Base-by-base conservation (phyloP, 1,140 invertebrate species). In the Halesus radiatus region DNA sequence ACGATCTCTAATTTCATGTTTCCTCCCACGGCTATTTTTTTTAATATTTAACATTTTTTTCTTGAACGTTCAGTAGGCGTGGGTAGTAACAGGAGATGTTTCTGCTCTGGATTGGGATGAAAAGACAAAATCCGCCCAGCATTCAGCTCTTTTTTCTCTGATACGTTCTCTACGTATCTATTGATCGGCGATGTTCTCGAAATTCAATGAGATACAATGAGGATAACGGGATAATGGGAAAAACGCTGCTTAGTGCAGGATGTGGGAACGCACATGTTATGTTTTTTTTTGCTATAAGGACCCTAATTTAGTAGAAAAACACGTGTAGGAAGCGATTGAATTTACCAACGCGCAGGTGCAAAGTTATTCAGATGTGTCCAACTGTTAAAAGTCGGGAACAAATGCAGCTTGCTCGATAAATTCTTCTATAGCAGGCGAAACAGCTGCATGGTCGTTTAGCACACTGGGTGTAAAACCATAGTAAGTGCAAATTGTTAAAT, bases 241-340 rank as follows among this genome's bases (percentile, higher is more conserved):
- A 20, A 32, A 32, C 64, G 64, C 64, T 20, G 18, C 20, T 60
- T 23, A 15, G 3, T 18, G 29, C 29, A 32, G 64, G 64, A 68
- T 37, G 64, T 18, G 32, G 64, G 29, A 68, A 32, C 64, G 29
- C n/a, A 37, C 29, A 60, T 45, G 37, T 45, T 60, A 22, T 45
- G 37, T 45, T 60, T 10, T 60, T 66, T 68, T 68, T 60, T 23
- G n/a, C 16, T 68, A 20, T 20, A 18, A 18, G 64, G 18, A 45
- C 64, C 64, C 64, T 37, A 68, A 37, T 37, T 68, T 20, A 4
- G 64, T 45, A 68, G 10, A 68, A 68, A 68, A 68, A 68, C 58
- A 37, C 20, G 29, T 45, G 64, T 68, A 37, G 37, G 6, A 29
- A 18, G 10, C 64, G 29, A 18, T 18, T 68, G 23, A 45, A 32